A percentile compares a stretch with the other conserved stretches of the same genome.
Evolutionary conservation across 2,888 invertebrate genomes (phyloP).

Genomic region (Hemithea aestivaria): DNA sequence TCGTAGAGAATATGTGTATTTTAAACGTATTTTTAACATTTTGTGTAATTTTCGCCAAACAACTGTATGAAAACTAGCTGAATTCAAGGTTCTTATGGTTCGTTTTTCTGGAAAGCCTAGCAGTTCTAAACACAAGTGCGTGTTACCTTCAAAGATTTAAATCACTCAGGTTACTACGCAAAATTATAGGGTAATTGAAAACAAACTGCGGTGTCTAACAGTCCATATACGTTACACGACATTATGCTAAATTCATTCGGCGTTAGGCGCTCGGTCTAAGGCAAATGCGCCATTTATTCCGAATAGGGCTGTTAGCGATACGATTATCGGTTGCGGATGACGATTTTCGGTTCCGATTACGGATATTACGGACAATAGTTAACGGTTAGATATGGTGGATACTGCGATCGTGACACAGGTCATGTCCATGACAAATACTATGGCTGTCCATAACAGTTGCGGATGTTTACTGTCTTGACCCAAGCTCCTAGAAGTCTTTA

Average conservation of each 20-base stretch:
- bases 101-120: too few species aligned
- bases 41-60: too few species aligned
- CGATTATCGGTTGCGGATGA: slow-evolving; percentile 31
- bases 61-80: too few species aligned
- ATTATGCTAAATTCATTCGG: slow-evolving; percentile 48
- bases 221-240: slow-evolving; percentile 35
- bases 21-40: too few species aligned
- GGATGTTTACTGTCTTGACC: background rate
- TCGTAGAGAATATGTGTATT: too few species aligned
- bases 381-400: slow-evolving; percentile 20
- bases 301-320: slow-evolving; percentile 30
- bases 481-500: too few species aligned
- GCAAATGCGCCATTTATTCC: slow-evolving; percentile 42
- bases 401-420: slow-evolving; percentile 15
- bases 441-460: slow-evolving; percentile 8
- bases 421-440: slow-evolving; percentile 12
- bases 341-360: slow-evolving; percentile 30
- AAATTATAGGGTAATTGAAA: slow-evolving; percentile 39
- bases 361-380: slow-evolving; percentile 22
- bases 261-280: slow-evolving; percentile 25
- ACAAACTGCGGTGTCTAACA: slow-evolving; percentile 35
- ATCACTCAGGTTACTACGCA: slow-evolving; percentile 20
- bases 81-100: too few species aligned
- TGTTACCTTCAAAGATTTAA: slow-evolving; percentile 1
- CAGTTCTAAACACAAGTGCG: too few species aligned